Evolutionary conservation across 2,113 vertebrate genomes (phyloP).

Genomic region (Microtus ochrogaster): DNA sequence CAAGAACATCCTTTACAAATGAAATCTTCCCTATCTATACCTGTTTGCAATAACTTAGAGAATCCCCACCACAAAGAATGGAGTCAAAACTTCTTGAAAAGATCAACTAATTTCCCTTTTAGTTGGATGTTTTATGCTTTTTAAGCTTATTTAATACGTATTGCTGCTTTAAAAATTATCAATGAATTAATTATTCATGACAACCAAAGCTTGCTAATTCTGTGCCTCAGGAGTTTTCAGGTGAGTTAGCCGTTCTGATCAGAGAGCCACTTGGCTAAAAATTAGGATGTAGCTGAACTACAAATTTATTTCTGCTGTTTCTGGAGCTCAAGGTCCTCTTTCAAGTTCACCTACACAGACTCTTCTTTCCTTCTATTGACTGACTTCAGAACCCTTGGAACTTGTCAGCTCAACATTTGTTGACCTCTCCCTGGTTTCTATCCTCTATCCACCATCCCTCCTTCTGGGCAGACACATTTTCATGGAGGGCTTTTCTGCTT

Average conservation of each 20-base stretch:
- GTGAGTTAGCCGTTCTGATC: not conserved
- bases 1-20: rapidly evolving
- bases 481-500: not conserved
- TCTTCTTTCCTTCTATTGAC: not conserved
- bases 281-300: rapidly evolving
- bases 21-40: rapidly evolving
- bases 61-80: not conserved
- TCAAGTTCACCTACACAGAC: not conserved
- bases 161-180: not conserved
- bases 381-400: not conserved
- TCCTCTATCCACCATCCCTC: rapidly evolving
- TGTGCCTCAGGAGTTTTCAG: not conserved
- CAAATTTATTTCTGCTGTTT: not conserved
- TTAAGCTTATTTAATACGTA: not conserved
- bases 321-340: not conserved
- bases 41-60: not conserved
- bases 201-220: not conserved
- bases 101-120: not conserved
- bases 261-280: not conserved
- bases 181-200: not conserved
- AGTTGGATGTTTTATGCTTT: not conserved
- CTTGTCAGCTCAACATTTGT: rapidly evolving
- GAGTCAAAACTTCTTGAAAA: not conserved
- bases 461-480: not conserved
- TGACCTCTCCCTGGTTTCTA: rapidly evolving